Conservation (phyloP, 2,888 invertebrate species). For the Acheta domesticus region DNA sequence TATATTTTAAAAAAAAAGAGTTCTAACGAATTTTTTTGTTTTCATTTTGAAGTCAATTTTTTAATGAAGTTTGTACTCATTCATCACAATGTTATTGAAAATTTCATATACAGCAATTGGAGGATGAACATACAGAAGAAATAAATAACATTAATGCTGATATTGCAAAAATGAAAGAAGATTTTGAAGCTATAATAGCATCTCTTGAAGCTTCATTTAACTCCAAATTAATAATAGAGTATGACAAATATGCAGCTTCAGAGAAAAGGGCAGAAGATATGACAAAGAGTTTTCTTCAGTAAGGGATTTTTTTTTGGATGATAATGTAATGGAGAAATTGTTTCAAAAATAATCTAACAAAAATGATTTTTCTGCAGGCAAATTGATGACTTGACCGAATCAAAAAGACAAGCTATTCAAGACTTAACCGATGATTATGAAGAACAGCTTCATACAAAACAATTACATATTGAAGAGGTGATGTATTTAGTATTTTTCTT, state of each 20-base stretch:
- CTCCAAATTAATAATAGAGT: constrained; percentile 80
- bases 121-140: constrained; percentile 61
- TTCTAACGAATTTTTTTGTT: too few relatives aligned
- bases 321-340: too few relatives aligned
- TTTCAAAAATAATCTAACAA: neutral
- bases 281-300: constrained; percentile 44
- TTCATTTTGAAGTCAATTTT: too few relatives aligned
- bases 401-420: constrained; percentile 52
- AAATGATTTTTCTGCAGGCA: constrained; percentile 30
- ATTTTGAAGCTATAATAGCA: constrained; percentile 65
- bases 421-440: constrained; percentile 55
- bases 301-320: too few relatives aligned
- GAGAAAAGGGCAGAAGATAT: constrained; percentile 66
- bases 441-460: constrained; percentile 58
- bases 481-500: neutral
- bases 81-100: too few relatives aligned
- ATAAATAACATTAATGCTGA: constrained; percentile 74
- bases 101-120: constrained; percentile 29
- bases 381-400: constrained; percentile 55
- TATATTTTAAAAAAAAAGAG: too few relatives aligned
- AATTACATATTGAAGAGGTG: constrained; percentile 59
- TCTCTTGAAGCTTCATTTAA: constrained; percentile 73
- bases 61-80: too few relatives aligned
- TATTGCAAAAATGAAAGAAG: constrained; percentile 64
- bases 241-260: constrained; percentile 77